These are phyloP conservation scores for Eupithecia insigniata DNA, from an alignment of 2,888 invertebrate species.

Conservation along the genomic window DNA sequence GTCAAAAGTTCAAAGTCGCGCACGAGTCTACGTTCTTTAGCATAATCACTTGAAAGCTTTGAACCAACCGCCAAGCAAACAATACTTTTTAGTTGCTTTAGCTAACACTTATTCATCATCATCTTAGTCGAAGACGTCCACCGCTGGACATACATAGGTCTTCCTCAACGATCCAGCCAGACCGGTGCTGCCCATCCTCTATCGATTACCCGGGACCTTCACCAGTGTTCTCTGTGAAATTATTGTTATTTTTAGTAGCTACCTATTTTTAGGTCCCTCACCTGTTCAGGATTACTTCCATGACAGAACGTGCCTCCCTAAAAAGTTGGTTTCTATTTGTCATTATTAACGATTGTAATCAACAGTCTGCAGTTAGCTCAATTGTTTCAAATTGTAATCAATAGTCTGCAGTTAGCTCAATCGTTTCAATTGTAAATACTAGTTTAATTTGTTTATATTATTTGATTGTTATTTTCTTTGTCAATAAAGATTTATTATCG, in stretches of 20 bases:
- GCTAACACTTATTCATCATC: not conserved
- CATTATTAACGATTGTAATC: not conserved
- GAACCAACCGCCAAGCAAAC: not conserved
- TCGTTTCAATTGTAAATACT: too few relatives aligned
- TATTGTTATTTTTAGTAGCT: too few relatives aligned
- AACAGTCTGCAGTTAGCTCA: too few relatives aligned
- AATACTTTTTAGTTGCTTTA: not conserved
- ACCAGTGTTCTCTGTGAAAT: too few relatives aligned
- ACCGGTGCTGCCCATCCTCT: too few relatives aligned
- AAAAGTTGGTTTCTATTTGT: not conserved
- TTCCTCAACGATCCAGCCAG: not conserved
- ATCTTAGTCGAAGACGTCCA: not conserved
- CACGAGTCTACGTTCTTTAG: conserved; percentile 5
- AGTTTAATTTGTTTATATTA: too few relatives aligned
- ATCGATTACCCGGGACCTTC: too few relatives aligned
- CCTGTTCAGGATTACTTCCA: too few relatives aligned
- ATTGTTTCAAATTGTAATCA: too few relatives aligned
- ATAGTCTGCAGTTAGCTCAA: too few relatives aligned
- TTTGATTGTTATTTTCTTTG: too few relatives aligned
- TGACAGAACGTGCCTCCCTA: not conserved
- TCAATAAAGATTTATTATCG: not conserved
- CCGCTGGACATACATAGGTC: not conserved
- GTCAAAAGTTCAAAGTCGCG: conserved; percentile 26
- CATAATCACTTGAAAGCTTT: conserved; percentile 10
- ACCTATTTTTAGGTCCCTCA: too few relatives aligned